phyloP scores from a whole-genome alignment of 2,888 invertebrate species.

The Epinotia demarniana region DNA sequence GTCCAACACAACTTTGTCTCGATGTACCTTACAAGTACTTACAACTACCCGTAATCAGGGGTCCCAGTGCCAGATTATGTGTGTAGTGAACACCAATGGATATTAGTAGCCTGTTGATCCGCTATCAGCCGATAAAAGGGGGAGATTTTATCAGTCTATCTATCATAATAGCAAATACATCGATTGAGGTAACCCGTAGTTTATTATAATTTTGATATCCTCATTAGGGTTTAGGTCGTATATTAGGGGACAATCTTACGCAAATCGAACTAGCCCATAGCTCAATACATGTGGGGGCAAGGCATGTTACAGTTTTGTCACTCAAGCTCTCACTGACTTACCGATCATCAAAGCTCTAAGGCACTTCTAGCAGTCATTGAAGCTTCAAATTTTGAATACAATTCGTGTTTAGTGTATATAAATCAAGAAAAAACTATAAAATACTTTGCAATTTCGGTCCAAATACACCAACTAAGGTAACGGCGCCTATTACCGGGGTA shows the following conservation, averaged over 20 bases:
- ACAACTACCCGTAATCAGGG: background rate
- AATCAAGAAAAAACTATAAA: no score
- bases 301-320: no score
- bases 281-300: no score
- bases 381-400: no score
- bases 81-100: slow-evolving; percentile 2
- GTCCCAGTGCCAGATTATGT: background rate
- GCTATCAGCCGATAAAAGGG: slow-evolving; percentile 26
- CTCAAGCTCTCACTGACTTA: no score
- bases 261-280: background rate
- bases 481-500: no score
- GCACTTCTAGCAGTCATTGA: no score
- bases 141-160: slow-evolving; percentile 34
- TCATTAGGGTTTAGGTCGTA: no score
- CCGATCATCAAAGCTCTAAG: no score
- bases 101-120: slow-evolving; percentile 35
- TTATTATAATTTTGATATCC: slow-evolving; percentile 2
- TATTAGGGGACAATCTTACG: background rate
- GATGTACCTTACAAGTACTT: background rate
- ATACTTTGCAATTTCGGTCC: no score
- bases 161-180: slow-evolving; percentile 18
- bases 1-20: background rate
- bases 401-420: no score
- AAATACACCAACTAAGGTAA: no score
- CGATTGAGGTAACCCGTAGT: background rate